Evolutionary conservation across 2,888 invertebrate species (phyloP).

Genomic region (Sycophila texana): DNA sequence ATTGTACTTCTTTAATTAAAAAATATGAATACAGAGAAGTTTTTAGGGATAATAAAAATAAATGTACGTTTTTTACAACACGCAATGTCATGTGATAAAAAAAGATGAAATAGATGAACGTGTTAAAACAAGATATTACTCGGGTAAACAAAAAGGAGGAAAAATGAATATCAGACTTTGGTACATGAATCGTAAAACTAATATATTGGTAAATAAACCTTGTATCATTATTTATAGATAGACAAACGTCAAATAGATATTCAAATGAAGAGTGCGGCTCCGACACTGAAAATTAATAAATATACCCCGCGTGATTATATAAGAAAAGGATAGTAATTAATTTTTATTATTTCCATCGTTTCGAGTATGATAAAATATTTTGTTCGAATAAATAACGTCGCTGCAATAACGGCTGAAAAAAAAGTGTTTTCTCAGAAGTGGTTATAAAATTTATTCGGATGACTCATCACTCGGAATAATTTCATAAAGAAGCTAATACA

Average conservation of each 20-base stretch:
- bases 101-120: no score
- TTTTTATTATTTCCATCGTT: slow-evolving; percentile 27
- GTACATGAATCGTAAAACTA: slow-evolving; percentile 27
- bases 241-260: slow-evolving; percentile 21
- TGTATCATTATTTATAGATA: slow-evolving; percentile 25
- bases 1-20: no score
- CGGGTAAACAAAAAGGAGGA: not conserved
- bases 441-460: slow-evolving; percentile 49
- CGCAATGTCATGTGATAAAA: no score
- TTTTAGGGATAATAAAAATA: no score
- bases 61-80: no score
- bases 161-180: slow-evolving; percentile 8
- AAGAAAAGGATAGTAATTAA: slow-evolving; percentile 28
- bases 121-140: not conserved
- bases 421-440: slow-evolving; percentile 36
- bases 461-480: slow-evolving; percentile 48
- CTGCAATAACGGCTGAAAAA: not conserved
- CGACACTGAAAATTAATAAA: slow-evolving; percentile 13
- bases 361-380: not conserved
- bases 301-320: slow-evolving; percentile 23
- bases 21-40: no score
- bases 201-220: slow-evolving; percentile 41
- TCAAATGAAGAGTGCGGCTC: slow-evolving; percentile 3
- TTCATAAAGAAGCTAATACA: slow-evolving; percentile 50
- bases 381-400: no score